Percentiles rank a stretch among this genome's conserved stretches.
These are phyloP conservation scores for Colletes gigas DNA, from an alignment of 1,140 invertebrate species.

Conservation along the genomic window DNA sequence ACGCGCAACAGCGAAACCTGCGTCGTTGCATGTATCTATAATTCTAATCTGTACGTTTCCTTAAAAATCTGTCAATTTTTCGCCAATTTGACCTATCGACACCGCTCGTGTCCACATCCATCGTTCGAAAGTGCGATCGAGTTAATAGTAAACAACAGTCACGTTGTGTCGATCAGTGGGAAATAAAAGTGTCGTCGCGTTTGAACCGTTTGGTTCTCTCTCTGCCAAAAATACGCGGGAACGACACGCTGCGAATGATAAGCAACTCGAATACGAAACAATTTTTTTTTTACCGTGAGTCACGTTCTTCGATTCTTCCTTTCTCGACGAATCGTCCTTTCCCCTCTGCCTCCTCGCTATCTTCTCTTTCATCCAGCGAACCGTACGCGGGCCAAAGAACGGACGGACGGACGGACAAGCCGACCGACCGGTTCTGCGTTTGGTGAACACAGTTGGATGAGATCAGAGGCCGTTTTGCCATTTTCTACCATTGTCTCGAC, in stretches of 20 bases:
- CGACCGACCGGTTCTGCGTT: conserved; percentile 49
- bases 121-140: not conserved
- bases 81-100: not conserved
- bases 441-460: not conserved
- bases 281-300: not conserved
- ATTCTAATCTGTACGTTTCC: no score
- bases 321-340: not conserved
- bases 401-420: conserved; percentile 9
- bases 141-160: no score
- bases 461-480: not conserved
- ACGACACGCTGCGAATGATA: no score
- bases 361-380: not conserved
- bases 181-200: no score
- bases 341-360: not conserved
- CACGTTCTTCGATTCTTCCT: not conserved
- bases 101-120: not conserved
- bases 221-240: no score
- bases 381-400: not conserved
- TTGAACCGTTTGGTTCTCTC: no score
- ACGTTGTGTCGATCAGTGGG: no score
- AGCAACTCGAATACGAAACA: no score
- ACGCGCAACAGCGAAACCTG: not conserved
- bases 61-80: not conserved
- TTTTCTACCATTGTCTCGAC: not conserved
- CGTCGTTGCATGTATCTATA: no score